Conservation (phyloP, 2,888 invertebrate genomes). For the Sisyra nigra region DNA sequence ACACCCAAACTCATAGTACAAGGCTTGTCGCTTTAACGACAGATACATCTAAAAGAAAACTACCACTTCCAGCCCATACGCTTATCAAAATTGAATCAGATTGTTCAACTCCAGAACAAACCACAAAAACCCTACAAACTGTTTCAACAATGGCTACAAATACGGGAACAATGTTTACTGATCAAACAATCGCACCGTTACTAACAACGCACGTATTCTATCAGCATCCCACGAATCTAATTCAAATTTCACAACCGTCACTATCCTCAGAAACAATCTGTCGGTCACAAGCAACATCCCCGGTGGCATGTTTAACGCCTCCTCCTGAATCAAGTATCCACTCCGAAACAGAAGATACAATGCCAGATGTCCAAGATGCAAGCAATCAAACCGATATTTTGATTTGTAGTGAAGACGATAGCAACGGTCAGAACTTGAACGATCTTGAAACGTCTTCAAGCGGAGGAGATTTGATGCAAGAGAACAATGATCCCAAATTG, state of each 20-base stretch:
- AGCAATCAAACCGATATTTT: slow-evolving; percentile 72
- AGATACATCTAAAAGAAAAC: slow-evolving; percentile 31
- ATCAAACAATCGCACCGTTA: slow-evolving; percentile 34
- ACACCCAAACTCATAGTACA: slow-evolving; percentile 52
- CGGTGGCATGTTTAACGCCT: slow-evolving; percentile 41
- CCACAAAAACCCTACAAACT: slow-evolving; percentile 25
- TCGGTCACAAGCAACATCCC: slow-evolving; percentile 29
- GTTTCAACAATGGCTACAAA: slow-evolving; percentile 23
- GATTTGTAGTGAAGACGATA: slow-evolving; percentile 47
- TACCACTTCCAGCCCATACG: slow-evolving; percentile 31
- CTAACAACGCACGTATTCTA: slow-evolving; percentile 39
- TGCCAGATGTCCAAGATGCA: slow-evolving; percentile 56
- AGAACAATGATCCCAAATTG: slow-evolving; percentile 6
- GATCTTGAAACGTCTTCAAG: not conserved
- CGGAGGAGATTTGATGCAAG: not conserved
- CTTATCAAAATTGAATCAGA: slow-evolving; percentile 62
- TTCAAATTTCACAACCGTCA: slow-evolving; percentile 23
- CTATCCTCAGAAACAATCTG: slow-evolving; percentile 21
- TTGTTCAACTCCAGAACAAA: slow-evolving; percentile 18
- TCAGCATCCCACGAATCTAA: slow-evolving; percentile 24
- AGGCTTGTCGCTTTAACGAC: slow-evolving; percentile 46
- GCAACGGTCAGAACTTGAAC: slow-evolving; percentile 20
- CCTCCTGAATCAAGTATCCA: slow-evolving; percentile 29
- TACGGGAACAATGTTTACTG: slow-evolving; percentile 16
- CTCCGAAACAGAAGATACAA: slow-evolving; percentile 13